Conservation (phyloP, 2,113 vertebrate species). For the Hiodon tergisus region DNA sequence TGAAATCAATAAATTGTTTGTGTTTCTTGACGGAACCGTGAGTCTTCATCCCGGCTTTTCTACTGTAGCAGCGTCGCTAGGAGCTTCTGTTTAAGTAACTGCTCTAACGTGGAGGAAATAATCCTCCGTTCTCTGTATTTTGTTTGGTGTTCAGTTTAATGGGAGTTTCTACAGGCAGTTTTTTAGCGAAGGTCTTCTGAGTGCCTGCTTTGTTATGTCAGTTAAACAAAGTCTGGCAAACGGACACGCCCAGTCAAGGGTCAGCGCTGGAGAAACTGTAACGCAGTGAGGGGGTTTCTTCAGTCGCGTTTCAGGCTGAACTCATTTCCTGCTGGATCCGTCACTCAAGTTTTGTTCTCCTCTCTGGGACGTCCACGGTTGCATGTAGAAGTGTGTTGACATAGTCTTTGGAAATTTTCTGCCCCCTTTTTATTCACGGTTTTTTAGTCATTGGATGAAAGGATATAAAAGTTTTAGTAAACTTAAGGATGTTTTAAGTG, state of each 20-base stretch:
- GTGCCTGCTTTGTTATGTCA: conserved; percentile 1
- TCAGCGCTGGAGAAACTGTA: background rate
- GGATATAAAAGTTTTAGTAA: conserved; percentile 12
- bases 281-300: background rate
- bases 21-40: conserved; percentile 6
- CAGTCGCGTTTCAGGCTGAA: background rate
- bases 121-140: background rate
- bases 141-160: no score
- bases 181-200: no score
- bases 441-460: background rate
- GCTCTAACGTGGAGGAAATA: background rate
- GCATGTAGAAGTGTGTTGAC: background rate
- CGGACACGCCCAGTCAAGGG: background rate
- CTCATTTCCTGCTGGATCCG: background rate
- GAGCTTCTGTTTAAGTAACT: background rate
- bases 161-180: background rate
- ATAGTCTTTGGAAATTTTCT: background rate
- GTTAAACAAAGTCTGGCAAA: background rate
- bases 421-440: background rate
- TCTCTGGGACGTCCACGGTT: background rate
- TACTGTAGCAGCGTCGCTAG: background rate
- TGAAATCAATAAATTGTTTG: conserved; percentile 30
- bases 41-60: background rate
- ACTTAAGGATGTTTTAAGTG: conserved; percentile 18
- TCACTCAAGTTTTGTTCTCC: background rate